These are phyloP conservation scores for Diorhabda sublineata DNA, from an alignment of 1,140 invertebrate genomes.

Conservation along the genomic window DNA sequence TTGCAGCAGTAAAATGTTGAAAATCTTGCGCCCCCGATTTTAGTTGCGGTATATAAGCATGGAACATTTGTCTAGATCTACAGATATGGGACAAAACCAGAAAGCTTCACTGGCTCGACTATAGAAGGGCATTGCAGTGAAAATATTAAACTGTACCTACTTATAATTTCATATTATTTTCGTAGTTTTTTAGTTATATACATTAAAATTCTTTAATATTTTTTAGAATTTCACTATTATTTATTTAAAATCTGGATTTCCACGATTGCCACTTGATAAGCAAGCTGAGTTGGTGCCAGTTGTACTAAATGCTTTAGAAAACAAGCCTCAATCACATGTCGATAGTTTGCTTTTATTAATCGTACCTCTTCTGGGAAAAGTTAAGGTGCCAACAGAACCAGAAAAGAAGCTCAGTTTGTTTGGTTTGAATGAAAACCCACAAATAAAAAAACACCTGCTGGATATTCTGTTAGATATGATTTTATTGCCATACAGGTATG, in stretches of 20 bases:
- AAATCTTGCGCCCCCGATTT: no score
- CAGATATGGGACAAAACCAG: no score
- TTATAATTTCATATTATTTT: no score
- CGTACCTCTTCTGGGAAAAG: constrained; percentile 71
- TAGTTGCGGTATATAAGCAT: no score
- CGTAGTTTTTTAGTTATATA: no score
- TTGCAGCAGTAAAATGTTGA: no score
- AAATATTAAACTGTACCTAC: no score
- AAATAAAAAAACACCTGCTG: constrained; percentile 64
- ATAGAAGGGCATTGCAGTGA: no score
- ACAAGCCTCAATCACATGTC: constrained; percentile 79
- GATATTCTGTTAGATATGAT: constrained; percentile 79
- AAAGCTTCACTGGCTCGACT: no score
- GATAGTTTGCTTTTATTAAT: constrained; percentile 79
- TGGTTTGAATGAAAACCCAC: constrained; percentile 60
- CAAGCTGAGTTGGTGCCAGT: constrained; percentile 73
- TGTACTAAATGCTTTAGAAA: constrained; percentile 73
- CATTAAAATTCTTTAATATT: constrained; percentile 18
- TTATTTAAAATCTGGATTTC: constrained; percentile 89
- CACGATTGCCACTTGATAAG: constrained; percentile 68
- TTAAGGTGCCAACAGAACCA: constrained; percentile 63
- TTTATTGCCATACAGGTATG: constrained; percentile 79
- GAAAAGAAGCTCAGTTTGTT: constrained; percentile 59
- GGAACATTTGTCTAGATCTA: no score
- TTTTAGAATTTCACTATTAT: constrained; percentile 90